phyloP scores from a whole-genome alignment of 2,888 invertebrate genomes.

The Andrena minutula region DNA sequence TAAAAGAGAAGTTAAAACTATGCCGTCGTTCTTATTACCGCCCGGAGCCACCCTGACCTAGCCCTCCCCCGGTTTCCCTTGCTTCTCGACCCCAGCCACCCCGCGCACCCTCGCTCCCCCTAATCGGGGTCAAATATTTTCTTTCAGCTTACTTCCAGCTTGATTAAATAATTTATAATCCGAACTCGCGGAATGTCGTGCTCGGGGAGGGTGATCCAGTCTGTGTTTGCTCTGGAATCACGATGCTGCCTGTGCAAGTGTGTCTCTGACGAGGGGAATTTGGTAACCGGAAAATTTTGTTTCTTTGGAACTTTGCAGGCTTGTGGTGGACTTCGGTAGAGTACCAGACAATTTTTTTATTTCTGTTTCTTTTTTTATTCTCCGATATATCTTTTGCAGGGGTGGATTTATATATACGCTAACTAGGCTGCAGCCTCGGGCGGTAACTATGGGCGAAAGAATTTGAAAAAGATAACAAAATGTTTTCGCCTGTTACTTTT shows the following conservation, averaged over 20 bases:
- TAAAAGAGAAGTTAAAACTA: constrained; percentile 85
- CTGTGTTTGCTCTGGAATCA: constrained; percentile 69
- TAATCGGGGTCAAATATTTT: constrained; percentile 83
- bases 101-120: constrained; percentile 61
- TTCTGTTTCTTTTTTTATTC: too few relatives aligned
- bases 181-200: constrained; percentile 78
- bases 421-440: too few relatives aligned
- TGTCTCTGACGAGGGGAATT: too few relatives aligned
- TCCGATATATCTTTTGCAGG: too few relatives aligned
- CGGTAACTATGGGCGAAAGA: too few relatives aligned
- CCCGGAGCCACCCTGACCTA: constrained; percentile 80
- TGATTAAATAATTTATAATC: constrained; percentile 85
- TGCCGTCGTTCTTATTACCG: constrained; percentile 85
- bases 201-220: constrained; percentile 11
- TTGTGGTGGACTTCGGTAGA: too few relatives aligned
- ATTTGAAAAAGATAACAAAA: too few relatives aligned
- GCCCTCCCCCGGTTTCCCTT: constrained; percentile 56
- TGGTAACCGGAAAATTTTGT: too few relatives aligned
- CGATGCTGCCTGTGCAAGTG: constrained; percentile 58
- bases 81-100: constrained; percentile 13
- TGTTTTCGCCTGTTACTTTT: too few relatives aligned
- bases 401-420: too few relatives aligned
- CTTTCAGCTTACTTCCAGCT: constrained; percentile 79
- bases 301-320: too few relatives aligned
- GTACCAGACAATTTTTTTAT: too few relatives aligned